These are phyloP conservation scores for Erebia aethiops DNA, from an alignment of 2,888 invertebrate genomes.

Conservation along the genomic window DNA sequence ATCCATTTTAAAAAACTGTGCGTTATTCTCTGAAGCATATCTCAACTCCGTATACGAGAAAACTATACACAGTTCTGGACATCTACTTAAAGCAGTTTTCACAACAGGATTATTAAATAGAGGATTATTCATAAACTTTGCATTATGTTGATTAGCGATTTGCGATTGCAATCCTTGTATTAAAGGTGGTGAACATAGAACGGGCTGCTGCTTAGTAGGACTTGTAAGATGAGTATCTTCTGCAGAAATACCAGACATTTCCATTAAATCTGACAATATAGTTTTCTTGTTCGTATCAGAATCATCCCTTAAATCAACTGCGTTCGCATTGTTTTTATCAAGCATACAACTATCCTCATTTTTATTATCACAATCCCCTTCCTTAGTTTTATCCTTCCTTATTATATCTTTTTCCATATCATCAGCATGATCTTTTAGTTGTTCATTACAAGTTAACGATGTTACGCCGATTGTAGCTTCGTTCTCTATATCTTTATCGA, in stretches of 20 bases:
- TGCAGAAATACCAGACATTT: slow-evolving; percentile 74
- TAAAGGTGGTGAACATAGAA: not conserved
- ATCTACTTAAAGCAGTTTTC: slow-evolving; percentile 27
- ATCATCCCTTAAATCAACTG: slow-evolving; percentile 7
- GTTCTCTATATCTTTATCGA: not conserved
- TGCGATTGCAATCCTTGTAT: not conserved
- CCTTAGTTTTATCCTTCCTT: not conserved
- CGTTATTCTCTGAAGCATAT: slow-evolving; percentile 57
- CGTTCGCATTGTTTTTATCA: slow-evolving; percentile 1
- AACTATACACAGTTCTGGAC: slow-evolving; percentile 47
- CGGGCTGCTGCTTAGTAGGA: slow-evolving; percentile 9
- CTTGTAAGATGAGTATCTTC: slow-evolving; percentile 52
- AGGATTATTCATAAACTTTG: not conserved
- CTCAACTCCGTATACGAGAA: slow-evolving; percentile 62
- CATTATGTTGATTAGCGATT: not conserved
- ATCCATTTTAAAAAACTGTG: slow-evolving; percentile 65
- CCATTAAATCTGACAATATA: slow-evolving; percentile 74
- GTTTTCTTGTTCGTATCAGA: slow-evolving; percentile 46
- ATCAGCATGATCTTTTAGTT: not conserved
- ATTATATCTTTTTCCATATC: not conserved
- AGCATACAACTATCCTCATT: not conserved
- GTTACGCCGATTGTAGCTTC: not conserved
- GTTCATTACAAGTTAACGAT: not conserved
- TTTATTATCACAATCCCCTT: not conserved
- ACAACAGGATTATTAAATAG: slow-evolving; percentile 18